Evolutionary conservation across 1,140 invertebrate genomes (phyloP).

Genomic region (Oncopodura yosiiana): DNA sequence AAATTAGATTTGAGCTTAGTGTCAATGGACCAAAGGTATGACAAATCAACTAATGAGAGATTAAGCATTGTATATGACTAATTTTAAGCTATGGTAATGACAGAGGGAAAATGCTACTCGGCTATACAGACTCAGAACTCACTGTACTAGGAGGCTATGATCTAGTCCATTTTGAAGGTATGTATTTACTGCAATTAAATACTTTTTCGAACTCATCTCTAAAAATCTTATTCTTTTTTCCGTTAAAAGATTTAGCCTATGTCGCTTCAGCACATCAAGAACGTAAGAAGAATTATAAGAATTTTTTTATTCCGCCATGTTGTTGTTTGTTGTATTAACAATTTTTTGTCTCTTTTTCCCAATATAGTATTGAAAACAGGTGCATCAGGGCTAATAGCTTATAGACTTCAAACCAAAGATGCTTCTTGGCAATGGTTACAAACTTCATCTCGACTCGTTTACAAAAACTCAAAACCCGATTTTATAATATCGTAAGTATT

Average conservation of each 20-base stretch:
- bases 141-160: constrained; percentile 90
- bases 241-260: constrained; percentile 88
- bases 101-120: constrained; percentile 88
- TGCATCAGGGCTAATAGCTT: constrained; percentile 95
- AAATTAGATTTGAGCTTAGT: constrained; percentile 90
- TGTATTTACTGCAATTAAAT: neutral
- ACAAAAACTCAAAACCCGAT: constrained; percentile 98
- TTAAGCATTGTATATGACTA: neutral
- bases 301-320: constrained; percentile 1
- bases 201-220: neutral
- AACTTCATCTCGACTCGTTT: constrained; percentile 89
- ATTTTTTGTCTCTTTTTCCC: constrained; percentile 19
- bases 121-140: constrained; percentile 83
- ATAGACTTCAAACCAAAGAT: constrained; percentile 87
- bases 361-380: constrained; percentile 91
- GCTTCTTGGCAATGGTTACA: constrained; percentile 96
- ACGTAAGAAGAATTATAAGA: constrained; percentile 60
- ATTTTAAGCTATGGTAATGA: constrained; percentile 2
- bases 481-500: no score
- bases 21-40: constrained; percentile 89
- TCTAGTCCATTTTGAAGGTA: constrained; percentile 53
- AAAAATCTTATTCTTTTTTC: constrained; percentile 61
- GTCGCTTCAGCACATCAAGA: constrained; percentile 98
- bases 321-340: constrained; percentile 4
- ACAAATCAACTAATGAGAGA: no score